These are phyloP conservation scores for Pandemis corylana DNA, from an alignment of 2,888 invertebrate species.

Conservation along the genomic window DNA sequence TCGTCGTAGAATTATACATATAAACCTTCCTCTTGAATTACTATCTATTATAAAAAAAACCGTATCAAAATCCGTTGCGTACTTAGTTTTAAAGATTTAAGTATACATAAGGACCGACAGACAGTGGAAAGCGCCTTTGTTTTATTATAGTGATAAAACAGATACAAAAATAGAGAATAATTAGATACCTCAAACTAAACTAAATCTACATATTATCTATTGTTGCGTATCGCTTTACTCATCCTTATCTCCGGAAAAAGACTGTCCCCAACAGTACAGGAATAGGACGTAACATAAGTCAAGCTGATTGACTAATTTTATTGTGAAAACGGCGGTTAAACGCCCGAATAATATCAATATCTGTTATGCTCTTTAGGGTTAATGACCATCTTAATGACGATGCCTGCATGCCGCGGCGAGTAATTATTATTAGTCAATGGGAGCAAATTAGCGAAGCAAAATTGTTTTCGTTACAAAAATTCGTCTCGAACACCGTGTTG, in stretches of 20 bases:
- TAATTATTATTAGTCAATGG: conserved; percentile 17
- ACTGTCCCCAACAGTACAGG: neutral
- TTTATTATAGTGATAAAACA: too few relatives aligned
- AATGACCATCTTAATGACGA: conserved; percentile 28
- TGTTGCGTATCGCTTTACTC: too few relatives aligned
- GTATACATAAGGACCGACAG: too few relatives aligned
- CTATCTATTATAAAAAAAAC: too few relatives aligned
- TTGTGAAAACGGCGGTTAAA: neutral
- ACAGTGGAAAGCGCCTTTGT: too few relatives aligned
- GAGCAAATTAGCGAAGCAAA: neutral
- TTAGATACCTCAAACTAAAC: too few relatives aligned
- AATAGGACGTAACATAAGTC: neutral
- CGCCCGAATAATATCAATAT: neutral
- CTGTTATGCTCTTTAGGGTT: conserved; percentile 27
- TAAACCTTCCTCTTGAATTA: too few relatives aligned
- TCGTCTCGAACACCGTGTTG: neutral
- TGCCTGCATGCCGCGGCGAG: conserved; percentile 16
- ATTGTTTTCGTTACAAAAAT: neutral
- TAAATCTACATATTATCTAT: too few relatives aligned
- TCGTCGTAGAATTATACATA: too few relatives aligned
- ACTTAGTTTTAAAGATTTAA: too few relatives aligned
- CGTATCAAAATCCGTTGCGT: too few relatives aligned
- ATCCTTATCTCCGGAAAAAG: neutral
- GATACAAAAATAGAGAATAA: too few relatives aligned
- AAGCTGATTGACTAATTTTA: neutral